Conservation (phyloP, 2,113 vertebrate species). For the Bubalus kerabau region DNA sequence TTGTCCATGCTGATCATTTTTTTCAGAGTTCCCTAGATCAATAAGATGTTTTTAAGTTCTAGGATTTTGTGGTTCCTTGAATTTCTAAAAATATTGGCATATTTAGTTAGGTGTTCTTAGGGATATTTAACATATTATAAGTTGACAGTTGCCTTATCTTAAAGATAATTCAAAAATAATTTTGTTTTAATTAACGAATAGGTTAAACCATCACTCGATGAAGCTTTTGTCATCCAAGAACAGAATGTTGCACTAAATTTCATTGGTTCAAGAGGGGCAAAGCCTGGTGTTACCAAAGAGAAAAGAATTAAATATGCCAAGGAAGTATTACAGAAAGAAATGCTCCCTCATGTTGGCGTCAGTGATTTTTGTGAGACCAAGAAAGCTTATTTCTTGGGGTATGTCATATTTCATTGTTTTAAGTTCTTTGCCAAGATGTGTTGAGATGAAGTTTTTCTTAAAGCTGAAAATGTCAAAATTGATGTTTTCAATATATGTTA, state of each 20-base stretch:
- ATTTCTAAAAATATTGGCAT: not conserved
- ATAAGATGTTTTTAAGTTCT: not conserved
- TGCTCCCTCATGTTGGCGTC: slow-evolving; percentile 97
- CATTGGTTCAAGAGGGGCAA: slow-evolving; percentile 98
- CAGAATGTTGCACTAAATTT: slow-evolving; percentile 98
- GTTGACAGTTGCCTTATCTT: not conserved
- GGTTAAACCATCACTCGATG: slow-evolving; percentile 98
- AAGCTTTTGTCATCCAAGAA: slow-evolving; percentile 99
- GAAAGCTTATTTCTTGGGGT: slow-evolving; percentile 98
- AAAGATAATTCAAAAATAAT: slow-evolving; percentile 18
- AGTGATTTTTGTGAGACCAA: slow-evolving; percentile 99
- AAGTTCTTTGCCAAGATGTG: not conserved
- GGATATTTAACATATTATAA: not conserved
- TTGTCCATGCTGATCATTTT: not conserved
- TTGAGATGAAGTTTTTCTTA: not conserved
- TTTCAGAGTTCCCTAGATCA: not conserved
- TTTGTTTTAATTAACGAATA: slow-evolving; percentile 47
- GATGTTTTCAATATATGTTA: not conserved
- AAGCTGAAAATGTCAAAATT: not conserved
- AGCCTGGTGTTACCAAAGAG: slow-evolving; percentile 98
- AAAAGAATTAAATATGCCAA: slow-evolving; percentile 98
- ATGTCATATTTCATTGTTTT: slow-evolving; percentile 64
- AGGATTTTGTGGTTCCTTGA: not conserved
- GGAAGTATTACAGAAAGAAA: slow-evolving; percentile 98
- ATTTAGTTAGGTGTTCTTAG: not conserved